phyloP scores from a whole-genome alignment of 2,888 invertebrate genomes.

The Poecilobothrus nobilitatus region DNA sequence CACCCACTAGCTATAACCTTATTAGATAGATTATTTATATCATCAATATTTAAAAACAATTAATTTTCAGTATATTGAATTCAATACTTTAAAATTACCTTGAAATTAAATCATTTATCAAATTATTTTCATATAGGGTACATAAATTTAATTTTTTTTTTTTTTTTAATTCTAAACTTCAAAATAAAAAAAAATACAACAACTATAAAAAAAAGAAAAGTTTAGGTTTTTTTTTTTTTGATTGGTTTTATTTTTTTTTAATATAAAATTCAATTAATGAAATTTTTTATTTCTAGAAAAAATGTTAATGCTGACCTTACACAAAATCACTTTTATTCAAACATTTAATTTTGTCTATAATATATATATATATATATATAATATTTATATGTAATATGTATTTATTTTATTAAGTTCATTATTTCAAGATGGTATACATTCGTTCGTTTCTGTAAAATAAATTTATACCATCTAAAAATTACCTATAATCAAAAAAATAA shows the following conservation, averaged over 20 bases:
- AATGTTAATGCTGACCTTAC: neutral
- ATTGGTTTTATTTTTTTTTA: too few relatives aligned
- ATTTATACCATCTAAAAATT: neutral
- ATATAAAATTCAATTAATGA: neutral
- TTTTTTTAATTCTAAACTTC: neutral
- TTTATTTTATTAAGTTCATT: too few relatives aligned
- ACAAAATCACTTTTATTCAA: neutral
- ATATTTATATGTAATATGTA: too few relatives aligned
- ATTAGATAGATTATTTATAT: constrained; percentile 1
- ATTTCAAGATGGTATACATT: neutral
- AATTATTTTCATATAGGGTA: neutral
- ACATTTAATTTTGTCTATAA: too few relatives aligned
- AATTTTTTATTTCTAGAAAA: neutral
- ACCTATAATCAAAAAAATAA: too few relatives aligned
- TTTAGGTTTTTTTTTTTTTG: too few relatives aligned
- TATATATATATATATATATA: too few relatives aligned
- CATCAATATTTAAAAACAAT: constrained; percentile 1
- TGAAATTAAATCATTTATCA: constrained; percentile 1
- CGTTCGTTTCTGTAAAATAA: neutral
- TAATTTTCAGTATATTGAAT: neutral
- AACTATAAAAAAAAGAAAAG: too few relatives aligned
- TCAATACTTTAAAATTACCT: neutral
- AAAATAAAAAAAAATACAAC: too few relatives aligned
- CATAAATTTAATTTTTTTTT: neutral
- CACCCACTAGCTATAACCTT: constrained; percentile 4